phyloP scores from a whole-genome alignment of 2,888 invertebrate genomes.

The Cosmopolites sordidus region DNA sequence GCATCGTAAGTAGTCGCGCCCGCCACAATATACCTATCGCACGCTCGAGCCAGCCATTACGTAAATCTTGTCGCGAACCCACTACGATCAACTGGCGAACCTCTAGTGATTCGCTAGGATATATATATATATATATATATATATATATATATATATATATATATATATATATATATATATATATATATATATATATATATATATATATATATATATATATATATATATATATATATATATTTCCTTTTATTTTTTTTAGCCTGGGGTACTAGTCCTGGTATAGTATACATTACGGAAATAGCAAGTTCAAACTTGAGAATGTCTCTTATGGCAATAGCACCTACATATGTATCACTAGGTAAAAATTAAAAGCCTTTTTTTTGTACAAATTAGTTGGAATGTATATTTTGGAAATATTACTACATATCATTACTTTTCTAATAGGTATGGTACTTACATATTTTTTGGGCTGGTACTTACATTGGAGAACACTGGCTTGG shows the following conservation, averaged over 20 bases:
- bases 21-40: too few species aligned
- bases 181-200: too few species aligned
- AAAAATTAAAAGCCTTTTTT: conserved; percentile 23
- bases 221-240: not conserved
- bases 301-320: conserved; percentile 56
- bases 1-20: too few species aligned
- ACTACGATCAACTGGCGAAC: too few species aligned
- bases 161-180: too few species aligned
- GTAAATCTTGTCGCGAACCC: too few species aligned
- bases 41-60: too few species aligned
- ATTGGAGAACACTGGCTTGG: conserved; percentile 57
- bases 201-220: too few species aligned
- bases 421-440: conserved; percentile 15
- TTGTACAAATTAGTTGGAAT: not conserved
- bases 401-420: not conserved
- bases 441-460: conserved; percentile 56
- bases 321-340: conserved; percentile 56
- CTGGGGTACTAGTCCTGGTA: conserved; percentile 56
- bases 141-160: too few species aligned
- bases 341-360: conserved; percentile 57
- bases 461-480: conserved; percentile 52
- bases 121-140: too few species aligned
- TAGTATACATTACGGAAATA: conserved; percentile 60
- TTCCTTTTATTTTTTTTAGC: conserved; percentile 41
- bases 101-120: too few species aligned